Conservation (phyloP, 2,888 invertebrate genomes). For the Ectropis crepuscularia region DNA sequence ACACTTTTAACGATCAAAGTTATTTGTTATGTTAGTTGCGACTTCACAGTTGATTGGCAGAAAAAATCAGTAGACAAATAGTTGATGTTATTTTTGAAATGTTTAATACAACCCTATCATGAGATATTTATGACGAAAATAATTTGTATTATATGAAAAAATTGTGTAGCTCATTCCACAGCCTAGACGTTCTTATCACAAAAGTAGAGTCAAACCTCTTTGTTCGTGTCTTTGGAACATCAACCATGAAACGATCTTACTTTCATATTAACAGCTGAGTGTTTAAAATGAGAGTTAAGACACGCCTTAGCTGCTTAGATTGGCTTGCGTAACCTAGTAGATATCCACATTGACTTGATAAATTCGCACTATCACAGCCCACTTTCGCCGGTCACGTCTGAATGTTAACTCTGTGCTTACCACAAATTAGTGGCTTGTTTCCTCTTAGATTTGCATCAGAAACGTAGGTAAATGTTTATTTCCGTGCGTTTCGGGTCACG, state of each 20-base stretch:
- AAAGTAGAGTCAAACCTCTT: too few species aligned
- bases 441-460: slow-evolving; percentile 34
- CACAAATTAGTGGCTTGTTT: slow-evolving; percentile 47
- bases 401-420: slow-evolving; percentile 42
- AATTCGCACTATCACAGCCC: slow-evolving; percentile 55
- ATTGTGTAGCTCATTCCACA: too few species aligned
- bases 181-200: too few species aligned
- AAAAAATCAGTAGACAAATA: not conserved
- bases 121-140: too few species aligned
- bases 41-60: not conserved
- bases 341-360: slow-evolving; percentile 55
- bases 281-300: too few species aligned
- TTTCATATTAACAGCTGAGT: too few species aligned
- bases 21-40: slow-evolving; percentile 5
- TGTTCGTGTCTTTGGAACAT: too few species aligned
- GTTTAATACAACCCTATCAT: too few species aligned
- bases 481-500: slow-evolving; percentile 30
- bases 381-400: slow-evolving; percentile 71
- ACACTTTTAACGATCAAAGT: slow-evolving; percentile 19
- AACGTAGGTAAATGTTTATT: slow-evolving; percentile 29
- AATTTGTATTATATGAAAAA: too few species aligned
- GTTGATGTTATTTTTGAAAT: too few species aligned
- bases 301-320: not conserved
- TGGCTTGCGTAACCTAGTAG: slow-evolving; percentile 44
- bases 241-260: too few species aligned